These are phyloP conservation scores for Gymnopithys bicolor DNA, from an alignment of 2,797 vertebrate genomes.

Conservation along the genomic window DNA sequence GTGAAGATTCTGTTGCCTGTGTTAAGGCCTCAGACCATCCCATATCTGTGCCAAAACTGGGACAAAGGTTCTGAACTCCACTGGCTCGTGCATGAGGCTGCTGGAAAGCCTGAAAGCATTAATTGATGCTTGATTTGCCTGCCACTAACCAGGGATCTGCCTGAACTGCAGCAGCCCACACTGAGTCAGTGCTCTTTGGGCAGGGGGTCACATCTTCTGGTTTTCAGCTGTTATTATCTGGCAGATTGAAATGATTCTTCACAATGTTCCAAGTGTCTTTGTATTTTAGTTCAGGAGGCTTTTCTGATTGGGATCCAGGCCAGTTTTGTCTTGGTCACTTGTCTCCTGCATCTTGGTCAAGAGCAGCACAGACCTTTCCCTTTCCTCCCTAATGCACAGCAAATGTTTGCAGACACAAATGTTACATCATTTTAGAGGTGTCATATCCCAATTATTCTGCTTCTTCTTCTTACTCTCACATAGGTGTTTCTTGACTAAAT, in stretches of 20 bases:
- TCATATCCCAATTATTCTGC: background rate
- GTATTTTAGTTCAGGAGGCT: background rate
- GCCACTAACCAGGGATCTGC: slow-evolving; percentile 38
- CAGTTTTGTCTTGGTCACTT: background rate
- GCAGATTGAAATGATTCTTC: background rate
- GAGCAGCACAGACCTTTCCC: background rate
- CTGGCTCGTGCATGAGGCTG: slow-evolving; percentile 63
- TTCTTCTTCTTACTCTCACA: background rate
- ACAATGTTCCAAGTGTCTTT: background rate
- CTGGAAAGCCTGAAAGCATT: slow-evolving; percentile 39
- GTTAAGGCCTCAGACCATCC: slow-evolving; percentile 74
- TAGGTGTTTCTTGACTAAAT: background rate
- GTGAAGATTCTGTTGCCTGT: slow-evolving; percentile 78
- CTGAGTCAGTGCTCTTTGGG: background rate
- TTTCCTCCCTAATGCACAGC: background rate
- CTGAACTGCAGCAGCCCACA: background rate
- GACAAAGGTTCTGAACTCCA: slow-evolving; percentile 73
- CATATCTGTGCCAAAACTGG: slow-evolving; percentile 72
- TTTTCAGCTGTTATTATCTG: background rate
- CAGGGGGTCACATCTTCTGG: background rate
- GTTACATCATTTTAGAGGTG: background rate
- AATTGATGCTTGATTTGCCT: slow-evolving; percentile 42
- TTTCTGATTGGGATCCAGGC: background rate
- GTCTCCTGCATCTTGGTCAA: background rate
- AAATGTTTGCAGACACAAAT: background rate